phyloP scores from a whole-genome alignment of 2,113 vertebrate species.

The Sciurus niger region DNA sequence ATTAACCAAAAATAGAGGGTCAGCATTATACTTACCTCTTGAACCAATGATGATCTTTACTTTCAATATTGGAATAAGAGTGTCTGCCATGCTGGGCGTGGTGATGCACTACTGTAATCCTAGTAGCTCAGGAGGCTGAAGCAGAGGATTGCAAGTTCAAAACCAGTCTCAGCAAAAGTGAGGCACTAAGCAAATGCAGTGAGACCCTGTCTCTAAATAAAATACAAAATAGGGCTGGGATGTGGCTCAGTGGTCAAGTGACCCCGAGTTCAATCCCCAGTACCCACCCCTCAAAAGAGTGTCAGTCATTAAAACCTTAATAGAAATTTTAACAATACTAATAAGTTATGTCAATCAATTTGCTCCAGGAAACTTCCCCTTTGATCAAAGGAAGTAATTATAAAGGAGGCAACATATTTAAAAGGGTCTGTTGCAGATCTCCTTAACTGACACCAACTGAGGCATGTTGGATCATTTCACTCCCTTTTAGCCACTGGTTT shows the following conservation, averaged over 20 bases:
- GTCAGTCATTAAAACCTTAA: slow-evolving; percentile 20
- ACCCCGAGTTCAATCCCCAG: too few species aligned
- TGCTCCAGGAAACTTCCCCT: background rate
- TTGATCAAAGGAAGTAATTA: slow-evolving; percentile 7
- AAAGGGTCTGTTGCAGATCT: background rate
- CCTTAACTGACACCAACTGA: background rate
- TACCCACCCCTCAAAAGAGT: background rate
- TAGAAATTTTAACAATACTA: background rate
- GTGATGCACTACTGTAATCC: too few species aligned
- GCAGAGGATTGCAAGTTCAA: too few species aligned
- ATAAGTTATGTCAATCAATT: background rate
- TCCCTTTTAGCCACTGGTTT: background rate
- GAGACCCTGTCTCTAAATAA: too few species aligned
- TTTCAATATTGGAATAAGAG: slow-evolving; percentile 17
- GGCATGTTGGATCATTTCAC: slow-evolving; percentile 47
- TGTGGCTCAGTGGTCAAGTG: too few species aligned
- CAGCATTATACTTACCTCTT: background rate
- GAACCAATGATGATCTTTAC: background rate
- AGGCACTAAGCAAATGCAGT: too few species aligned
- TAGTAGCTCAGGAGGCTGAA: too few species aligned
- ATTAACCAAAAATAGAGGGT: slow-evolving; percentile 20
- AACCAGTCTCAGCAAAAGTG: too few species aligned
- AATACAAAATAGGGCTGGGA: too few species aligned
- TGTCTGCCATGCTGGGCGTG: background rate
- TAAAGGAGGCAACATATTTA: background rate